Percentiles rank a stretch among this genome's conserved stretches.
Evolutionary conservation across 53 echinoderm and acorn worm genomes (phyloP).

Genomic region (Apostichopus leukothele): DNA sequence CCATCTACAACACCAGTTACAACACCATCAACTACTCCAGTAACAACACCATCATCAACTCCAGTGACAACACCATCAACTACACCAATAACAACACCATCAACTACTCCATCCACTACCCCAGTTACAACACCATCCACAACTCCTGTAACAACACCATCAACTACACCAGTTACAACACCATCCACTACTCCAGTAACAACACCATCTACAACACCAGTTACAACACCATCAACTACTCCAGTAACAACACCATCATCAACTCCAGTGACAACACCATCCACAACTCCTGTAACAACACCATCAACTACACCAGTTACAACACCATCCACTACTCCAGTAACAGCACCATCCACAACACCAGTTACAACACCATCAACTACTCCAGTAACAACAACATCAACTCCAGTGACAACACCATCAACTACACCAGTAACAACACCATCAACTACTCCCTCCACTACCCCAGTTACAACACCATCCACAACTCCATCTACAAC

Average conservation of each 20-base stretch:
- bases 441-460: not conserved
- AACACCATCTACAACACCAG: not conserved
- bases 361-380: not conserved
- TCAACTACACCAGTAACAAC: not conserved
- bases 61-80: not conserved
- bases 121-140: constrained; percentile 11
- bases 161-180: not conserved
- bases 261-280: not conserved
- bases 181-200: constrained; percentile 9
- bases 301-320: not conserved
- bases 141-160: not conserved
- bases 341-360: too few relatives aligned
- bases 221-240: not conserved
- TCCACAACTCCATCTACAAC: not conserved
- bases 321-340: too few relatives aligned
- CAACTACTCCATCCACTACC: constrained; percentile 25
- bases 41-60: not conserved
- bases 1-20: constrained; percentile 38
- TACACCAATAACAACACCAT: not conserved
- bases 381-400: not conserved
- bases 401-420: constrained; percentile 38
- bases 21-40: not conserved
- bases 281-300: not conserved
- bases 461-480: not conserved
- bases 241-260: not conserved